Evolutionary conservation across 2,113 vertebrate species (phyloP).

Genomic region (Bostrychus sinensis): DNA sequence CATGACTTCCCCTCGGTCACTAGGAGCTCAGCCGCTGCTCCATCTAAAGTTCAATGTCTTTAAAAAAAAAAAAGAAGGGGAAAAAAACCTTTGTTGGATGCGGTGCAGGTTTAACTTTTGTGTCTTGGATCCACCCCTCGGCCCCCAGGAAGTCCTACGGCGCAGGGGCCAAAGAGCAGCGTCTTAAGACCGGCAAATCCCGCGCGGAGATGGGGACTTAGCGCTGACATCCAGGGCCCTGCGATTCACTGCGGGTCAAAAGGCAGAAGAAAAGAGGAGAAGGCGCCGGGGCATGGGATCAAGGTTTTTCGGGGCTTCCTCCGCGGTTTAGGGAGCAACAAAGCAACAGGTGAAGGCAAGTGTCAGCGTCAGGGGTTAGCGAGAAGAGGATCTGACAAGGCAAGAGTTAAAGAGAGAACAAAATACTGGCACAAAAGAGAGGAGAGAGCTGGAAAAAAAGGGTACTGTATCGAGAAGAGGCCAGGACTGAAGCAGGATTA

Average conservation of each 20-base stretch:
- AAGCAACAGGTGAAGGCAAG: conserved; percentile 64
- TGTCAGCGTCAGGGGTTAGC: conserved; percentile 6
- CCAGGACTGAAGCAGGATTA: neutral
- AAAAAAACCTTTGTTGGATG: conserved; percentile 63
- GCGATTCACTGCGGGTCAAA: conserved; percentile 64
- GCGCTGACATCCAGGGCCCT: conserved; percentile 68
- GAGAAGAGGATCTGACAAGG: neutral
- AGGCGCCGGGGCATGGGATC: conserved; percentile 57
- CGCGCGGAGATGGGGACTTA: conserved; percentile 67
- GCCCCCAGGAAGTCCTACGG: conserved; percentile 73
- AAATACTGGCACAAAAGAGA: too few relatives aligned
- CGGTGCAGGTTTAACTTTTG: conserved; percentile 69
- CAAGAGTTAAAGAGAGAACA: neutral
- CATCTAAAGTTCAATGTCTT: conserved; percentile 76
- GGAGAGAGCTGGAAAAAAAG: too few relatives aligned
- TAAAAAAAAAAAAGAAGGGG: too few relatives aligned
- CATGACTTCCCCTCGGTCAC: conserved; percentile 70
- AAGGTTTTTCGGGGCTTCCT: conserved; percentile 64
- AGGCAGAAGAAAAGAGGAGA: conserved; percentile 58
- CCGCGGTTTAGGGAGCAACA: conserved; percentile 51
- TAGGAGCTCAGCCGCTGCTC: conserved; percentile 49
- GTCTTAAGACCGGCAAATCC: conserved; percentile 76
- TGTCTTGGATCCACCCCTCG: conserved; percentile 43
- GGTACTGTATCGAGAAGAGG: neutral
- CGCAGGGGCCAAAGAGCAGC: conserved; percentile 72